Conservation (phyloP, 2,888 invertebrate species). For the Thymelicus acteon region DNA sequence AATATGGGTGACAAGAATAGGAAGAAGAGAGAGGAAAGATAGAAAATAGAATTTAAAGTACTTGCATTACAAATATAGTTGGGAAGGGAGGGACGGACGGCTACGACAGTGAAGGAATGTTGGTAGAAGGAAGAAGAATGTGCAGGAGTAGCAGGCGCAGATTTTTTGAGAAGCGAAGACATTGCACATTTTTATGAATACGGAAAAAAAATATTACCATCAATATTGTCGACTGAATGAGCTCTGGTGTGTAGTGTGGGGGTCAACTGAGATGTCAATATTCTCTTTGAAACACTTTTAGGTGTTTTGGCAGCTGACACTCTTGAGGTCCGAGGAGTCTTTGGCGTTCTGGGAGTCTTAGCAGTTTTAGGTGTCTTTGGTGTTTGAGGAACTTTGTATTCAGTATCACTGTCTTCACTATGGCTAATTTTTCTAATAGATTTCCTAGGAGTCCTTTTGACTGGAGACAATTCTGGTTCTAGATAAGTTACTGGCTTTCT, state of each 20-base stretch:
- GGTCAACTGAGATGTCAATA: slow-evolving; percentile 68
- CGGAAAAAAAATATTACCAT: slow-evolving; percentile 54
- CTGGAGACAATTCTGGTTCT: slow-evolving; percentile 65
- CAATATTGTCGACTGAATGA: slow-evolving; percentile 68
- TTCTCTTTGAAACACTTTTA: slow-evolving; percentile 62
- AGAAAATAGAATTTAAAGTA: too few relatives aligned
- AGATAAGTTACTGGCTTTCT: slow-evolving; percentile 58
- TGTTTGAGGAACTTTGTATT: slow-evolving; percentile 57
- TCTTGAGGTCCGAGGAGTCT: slow-evolving; percentile 40
- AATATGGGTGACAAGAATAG: too few relatives aligned
- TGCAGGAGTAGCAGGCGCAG: too few relatives aligned
- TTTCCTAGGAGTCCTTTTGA: slow-evolving; percentile 63
- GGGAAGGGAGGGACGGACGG: too few relatives aligned
- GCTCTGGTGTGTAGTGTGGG: slow-evolving; percentile 67
- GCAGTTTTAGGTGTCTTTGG: slow-evolving; percentile 48
- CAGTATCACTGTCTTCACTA: slow-evolving; percentile 65
- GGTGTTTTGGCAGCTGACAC: slow-evolving; percentile 54
- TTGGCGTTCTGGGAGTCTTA: slow-evolving; percentile 51
- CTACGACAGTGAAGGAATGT: too few relatives aligned
- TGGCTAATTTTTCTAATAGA: slow-evolving; percentile 48
- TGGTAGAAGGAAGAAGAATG: too few relatives aligned
- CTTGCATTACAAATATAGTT: too few relatives aligned
- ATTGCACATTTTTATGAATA: too few relatives aligned
- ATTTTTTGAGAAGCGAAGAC: too few relatives aligned
- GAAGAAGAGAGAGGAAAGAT: too few relatives aligned